Evolutionary conservation across 2,113 vertebrate species (phyloP), one percentile per base, ranked within the genome.

Genomic region (Silurus meridionalis): DNA sequence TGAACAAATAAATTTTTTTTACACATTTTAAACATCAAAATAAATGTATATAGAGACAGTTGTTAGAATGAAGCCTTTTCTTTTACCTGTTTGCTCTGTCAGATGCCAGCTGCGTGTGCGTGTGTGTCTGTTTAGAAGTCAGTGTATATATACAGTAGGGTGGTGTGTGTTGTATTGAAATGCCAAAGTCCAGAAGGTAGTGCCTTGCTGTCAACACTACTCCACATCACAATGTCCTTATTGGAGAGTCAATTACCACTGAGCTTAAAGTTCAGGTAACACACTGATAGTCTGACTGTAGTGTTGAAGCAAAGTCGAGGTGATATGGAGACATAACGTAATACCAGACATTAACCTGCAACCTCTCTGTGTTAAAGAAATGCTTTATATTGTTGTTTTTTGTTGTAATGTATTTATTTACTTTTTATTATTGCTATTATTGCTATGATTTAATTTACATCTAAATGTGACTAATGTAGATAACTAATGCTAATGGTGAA

Each of bases 131-230:
- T 25, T 69, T 63, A 63, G 84, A 9, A 5, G 74, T 79, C 74
- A 37, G 88, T 95, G 88, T 95, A 88, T 93, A 94, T 88, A 28
- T 55, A 79, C 9, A 71, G 80, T 10, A 83, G 37, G n/a, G 83
- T 78, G 57, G 28, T 84, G 87, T 92, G 87, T 84, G 87, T 80
- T 17, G 28, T 66, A 84, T 55, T 85, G 28, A 15, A 85, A 92
- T 91, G 87, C 84, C 94, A 95, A 93, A 93, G 91, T 93, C 91
- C 92, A 94, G 72, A 61, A 85, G 84, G 69, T 84, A 86, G 91
- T 93, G 92, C 81, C 71, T 74, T 89, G 93, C 89, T 93, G 92
- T 94, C 84, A 89, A 86, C 79, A 67, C 64, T 87, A 82, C 52
- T 83, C 55, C 82, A 89, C 81, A 86, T 85, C 83, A 85, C 64